Percentiles rank a stretch among this genome's conserved stretches.
Conservation (phyloP, 2,888 invertebrate genomes). For the Allygus modestus region DNA sequence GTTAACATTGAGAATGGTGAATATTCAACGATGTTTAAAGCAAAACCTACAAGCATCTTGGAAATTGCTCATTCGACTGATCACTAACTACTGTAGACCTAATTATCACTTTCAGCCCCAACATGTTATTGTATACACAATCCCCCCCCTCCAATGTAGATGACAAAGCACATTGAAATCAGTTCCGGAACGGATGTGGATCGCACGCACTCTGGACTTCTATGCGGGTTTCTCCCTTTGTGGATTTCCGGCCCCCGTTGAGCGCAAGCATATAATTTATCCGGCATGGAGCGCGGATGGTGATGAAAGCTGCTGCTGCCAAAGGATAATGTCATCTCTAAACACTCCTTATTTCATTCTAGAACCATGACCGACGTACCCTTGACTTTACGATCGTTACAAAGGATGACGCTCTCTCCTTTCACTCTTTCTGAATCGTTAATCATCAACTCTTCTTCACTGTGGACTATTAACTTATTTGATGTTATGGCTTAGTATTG, state of each 20-base stretch:
- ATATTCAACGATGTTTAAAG: too few relatives aligned
- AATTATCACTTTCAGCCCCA: neutral
- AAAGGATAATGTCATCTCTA: conserved; percentile 17
- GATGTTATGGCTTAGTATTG: too few relatives aligned
- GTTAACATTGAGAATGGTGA: too few relatives aligned
- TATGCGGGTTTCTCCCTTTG: conserved; percentile 24
- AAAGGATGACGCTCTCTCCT: conserved; percentile 23
- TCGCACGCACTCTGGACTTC: neutral
- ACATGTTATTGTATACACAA: neutral
- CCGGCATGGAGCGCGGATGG: neutral
- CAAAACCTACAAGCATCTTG: too few relatives aligned
- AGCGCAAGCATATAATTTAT: neutral
- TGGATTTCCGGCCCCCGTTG: conserved; percentile 19
- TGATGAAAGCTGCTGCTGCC: neutral
- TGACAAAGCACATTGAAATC: conserved; percentile 32
- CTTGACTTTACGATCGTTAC: conserved; percentile 24
- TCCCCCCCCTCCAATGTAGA: neutral
- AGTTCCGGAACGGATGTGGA: conserved; percentile 45
- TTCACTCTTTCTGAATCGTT: conserved; percentile 27
- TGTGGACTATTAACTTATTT: too few relatives aligned
- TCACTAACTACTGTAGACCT: too few relatives aligned
- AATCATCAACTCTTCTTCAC: neutral
- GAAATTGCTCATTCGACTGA: too few relatives aligned
- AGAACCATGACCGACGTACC: conserved; percentile 12
- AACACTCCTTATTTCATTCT: neutral